A percentile compares a stretch with the other conserved stretches of the same genome.
Conservation (phyloP, 2,888 invertebrate species). For the Hartigia nigra region DNA sequence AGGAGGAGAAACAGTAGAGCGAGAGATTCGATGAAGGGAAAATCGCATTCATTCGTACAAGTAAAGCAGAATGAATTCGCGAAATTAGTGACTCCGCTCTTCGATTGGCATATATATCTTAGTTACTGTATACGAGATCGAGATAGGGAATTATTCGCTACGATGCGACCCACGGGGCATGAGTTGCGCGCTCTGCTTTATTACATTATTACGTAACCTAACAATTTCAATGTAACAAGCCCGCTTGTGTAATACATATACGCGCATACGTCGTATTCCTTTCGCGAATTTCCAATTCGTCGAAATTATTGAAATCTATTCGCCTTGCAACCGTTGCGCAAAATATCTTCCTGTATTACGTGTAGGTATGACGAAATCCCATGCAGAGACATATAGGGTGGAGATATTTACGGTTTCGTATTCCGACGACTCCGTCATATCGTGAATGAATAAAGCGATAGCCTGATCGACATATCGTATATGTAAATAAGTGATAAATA, state of each 20-base stretch:
- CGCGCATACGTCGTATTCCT: not conserved
- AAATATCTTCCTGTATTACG: not conserved
- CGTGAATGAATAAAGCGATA: not conserved
- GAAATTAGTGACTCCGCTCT: not conserved
- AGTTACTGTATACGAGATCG: not conserved
- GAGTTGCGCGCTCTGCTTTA: not conserved
- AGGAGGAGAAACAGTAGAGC: not conserved
- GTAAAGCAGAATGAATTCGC: not conserved
- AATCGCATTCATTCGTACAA: not conserved
- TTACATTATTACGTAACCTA: not conserved
- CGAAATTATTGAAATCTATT: not conserved
- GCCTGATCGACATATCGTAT: not conserved
- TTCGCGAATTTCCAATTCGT: not conserved
- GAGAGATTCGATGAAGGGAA: not conserved
- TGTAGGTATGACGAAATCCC: not conserved
- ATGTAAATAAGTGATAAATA: not conserved
- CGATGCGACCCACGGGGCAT: not conserved
- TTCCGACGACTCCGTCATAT: not conserved
- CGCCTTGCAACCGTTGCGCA: not conserved
- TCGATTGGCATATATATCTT: not conserved
- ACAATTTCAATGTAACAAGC: slow-evolving; percentile 2
- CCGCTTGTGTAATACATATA: not conserved
- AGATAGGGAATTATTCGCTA: not conserved
- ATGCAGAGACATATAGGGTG: not conserved
- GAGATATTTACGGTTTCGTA: not conserved